Percentiles rank a stretch among this genome's conserved stretches.
Conservation (phyloP, 53 echinoderm and acorn worm genomes). For the Arbacia lixula region DNA sequence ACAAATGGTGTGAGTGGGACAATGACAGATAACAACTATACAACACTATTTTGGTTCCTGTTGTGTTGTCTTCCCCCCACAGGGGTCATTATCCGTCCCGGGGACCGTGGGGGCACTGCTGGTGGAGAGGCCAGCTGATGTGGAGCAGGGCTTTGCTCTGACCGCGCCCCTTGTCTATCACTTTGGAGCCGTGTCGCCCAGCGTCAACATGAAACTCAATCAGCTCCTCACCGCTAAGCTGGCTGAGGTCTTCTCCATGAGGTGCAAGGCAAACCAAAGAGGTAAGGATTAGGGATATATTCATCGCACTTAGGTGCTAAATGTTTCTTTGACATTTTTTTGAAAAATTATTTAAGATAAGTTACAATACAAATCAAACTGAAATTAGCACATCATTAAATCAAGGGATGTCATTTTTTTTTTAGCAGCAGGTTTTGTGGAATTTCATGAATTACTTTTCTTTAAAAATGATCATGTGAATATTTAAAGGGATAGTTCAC, state of each 20-base stretch:
- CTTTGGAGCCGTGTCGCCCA: constrained; percentile 80
- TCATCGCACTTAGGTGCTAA: too few species aligned
- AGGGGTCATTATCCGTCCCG: constrained; percentile 91
- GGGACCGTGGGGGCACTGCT: constrained; percentile 88
- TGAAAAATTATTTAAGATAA: too few species aligned
- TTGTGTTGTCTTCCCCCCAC: background rate
- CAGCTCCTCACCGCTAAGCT: constrained; percentile 79
- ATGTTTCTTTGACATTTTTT: too few species aligned
- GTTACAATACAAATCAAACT: too few species aligned
- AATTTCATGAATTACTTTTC: too few species aligned
- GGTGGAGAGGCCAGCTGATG: constrained; percentile 84
- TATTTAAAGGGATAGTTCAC: too few species aligned
- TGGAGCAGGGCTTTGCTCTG: constrained; percentile 89
- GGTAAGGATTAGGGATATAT: too few species aligned
- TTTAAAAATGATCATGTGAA: too few species aligned
- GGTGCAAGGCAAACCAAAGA: constrained; percentile 80
- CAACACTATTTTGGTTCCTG: background rate
- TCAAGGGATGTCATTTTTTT: too few species aligned
- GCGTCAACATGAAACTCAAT: constrained; percentile 89
- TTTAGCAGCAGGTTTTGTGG: too few species aligned
- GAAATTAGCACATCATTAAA: too few species aligned
- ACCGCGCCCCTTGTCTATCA: constrained; percentile 91
- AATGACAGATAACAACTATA: background rate
- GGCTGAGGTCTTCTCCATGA: constrained; percentile 82
- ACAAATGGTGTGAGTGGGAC: too few species aligned